These are phyloP conservation scores for Halcyon senegalensis DNA, from an alignment of 2,113 vertebrate species.

Conservation along the genomic window DNA sequence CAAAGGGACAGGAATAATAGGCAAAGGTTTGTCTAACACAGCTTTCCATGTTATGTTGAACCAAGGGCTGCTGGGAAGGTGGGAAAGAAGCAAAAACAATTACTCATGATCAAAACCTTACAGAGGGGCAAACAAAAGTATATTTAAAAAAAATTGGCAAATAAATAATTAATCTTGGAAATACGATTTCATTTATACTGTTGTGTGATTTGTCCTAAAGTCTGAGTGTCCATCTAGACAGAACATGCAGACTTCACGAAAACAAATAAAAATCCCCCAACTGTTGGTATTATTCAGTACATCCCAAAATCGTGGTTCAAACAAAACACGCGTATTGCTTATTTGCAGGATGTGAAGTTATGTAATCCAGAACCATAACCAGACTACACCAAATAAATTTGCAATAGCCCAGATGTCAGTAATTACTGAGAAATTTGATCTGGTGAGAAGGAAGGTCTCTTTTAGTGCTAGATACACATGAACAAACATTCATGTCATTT, in stretches of 20 bases:
- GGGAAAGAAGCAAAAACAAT: neutral
- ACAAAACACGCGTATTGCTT: neutral
- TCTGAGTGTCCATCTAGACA: neutral
- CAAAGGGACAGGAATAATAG: neutral
- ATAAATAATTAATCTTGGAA: neutral
- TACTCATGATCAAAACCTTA: neutral
- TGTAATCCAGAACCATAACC: neutral
- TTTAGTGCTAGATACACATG: neutral
- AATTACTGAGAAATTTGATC: neutral
- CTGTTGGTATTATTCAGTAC: neutral
- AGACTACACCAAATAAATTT: neutral
- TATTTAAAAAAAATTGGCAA: neutral
- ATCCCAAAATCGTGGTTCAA: neutral
- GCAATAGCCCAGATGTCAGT: neutral
- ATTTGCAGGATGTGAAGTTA: neutral
- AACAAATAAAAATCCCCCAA: neutral
- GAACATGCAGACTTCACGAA: neutral
- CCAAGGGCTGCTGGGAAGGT: neutral
- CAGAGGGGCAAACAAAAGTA: neutral
- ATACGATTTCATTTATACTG: neutral
- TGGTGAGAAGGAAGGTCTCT: neutral
- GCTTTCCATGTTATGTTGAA: neutral
- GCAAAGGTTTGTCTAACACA: neutral
- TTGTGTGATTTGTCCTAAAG: neutral
- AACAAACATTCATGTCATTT: neutral